These are phyloP conservation scores for Corvus cornix DNA, from an alignment of 2,113 vertebrate species.

Conservation along the genomic window DNA sequence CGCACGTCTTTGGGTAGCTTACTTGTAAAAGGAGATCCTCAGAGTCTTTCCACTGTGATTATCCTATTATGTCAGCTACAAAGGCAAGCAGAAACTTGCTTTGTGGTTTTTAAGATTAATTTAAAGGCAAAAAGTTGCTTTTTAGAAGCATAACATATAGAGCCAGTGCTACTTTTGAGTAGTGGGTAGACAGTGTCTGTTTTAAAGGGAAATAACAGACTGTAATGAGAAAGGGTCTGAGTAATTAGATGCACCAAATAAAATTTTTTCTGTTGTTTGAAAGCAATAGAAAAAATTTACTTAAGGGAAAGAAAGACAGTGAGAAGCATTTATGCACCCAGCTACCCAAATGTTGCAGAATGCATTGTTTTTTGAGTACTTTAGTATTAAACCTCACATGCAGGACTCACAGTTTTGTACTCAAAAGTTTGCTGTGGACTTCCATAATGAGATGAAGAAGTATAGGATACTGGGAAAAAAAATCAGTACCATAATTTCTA, in stretches of 20 bases:
- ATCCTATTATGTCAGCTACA: neutral
- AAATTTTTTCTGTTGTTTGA: neutral
- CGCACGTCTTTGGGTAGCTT: neutral
- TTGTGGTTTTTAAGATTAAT: neutral
- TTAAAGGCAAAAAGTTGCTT: neutral
- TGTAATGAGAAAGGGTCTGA: neutral
- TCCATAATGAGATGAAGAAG: neutral
- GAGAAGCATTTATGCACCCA: neutral
- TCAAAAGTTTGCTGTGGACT: neutral
- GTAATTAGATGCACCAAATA: neutral
- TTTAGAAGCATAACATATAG: neutral
- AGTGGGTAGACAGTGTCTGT: neutral
- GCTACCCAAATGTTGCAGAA: neutral
- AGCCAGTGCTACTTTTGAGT: neutral
- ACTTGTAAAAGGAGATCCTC: neutral
- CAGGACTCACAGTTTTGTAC: neutral
- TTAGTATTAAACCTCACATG: neutral
- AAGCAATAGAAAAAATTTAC: neutral
- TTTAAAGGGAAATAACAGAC: neutral
- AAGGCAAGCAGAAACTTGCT: neutral
- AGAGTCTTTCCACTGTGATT: neutral
- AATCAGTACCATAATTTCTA: neutral
- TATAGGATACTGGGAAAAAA: neutral
- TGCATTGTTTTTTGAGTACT: neutral
- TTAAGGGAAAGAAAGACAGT: neutral